phyloP scores from a whole-genome alignment of 2,113 vertebrate genomes.

The Miniopterus natalensis region DNA sequence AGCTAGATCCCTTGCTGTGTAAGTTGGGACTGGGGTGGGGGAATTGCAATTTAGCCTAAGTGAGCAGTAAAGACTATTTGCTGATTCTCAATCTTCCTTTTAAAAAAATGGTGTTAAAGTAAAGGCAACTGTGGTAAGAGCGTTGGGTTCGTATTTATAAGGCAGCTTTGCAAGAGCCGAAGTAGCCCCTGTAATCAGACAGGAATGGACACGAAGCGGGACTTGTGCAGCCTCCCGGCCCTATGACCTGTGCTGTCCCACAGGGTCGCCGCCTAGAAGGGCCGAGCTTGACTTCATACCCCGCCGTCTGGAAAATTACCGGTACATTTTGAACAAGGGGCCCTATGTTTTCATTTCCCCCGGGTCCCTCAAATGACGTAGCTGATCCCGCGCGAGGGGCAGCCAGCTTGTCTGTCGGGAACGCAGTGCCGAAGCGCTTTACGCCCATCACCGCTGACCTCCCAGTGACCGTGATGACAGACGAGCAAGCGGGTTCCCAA shows the following conservation, averaged over 20 bases:
- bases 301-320: neutral
- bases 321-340: neutral
- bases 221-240: neutral
- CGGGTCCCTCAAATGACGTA: neutral
- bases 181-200: no score
- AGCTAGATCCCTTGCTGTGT: neutral
- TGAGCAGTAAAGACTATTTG: neutral
- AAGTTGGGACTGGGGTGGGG: neutral
- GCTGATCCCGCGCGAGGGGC: neutral
- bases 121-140: neutral
- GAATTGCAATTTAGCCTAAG: no score
- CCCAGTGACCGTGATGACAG: neutral
- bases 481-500: neutral
- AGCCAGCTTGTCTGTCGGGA: neutral
- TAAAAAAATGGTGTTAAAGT: neutral
- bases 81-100: neutral
- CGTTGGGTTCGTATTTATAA: neutral
- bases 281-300: neutral
- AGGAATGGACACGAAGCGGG: neutral
- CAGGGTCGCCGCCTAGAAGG: neutral
- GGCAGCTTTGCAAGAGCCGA: neutral
- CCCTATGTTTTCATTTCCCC: neutral
- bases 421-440: neutral
- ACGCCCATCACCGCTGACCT: fast-evolving
- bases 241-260: fast-evolving